Conservation (phyloP, 2,113 vertebrate genomes). For the Odocoileus virginianus region DNA sequence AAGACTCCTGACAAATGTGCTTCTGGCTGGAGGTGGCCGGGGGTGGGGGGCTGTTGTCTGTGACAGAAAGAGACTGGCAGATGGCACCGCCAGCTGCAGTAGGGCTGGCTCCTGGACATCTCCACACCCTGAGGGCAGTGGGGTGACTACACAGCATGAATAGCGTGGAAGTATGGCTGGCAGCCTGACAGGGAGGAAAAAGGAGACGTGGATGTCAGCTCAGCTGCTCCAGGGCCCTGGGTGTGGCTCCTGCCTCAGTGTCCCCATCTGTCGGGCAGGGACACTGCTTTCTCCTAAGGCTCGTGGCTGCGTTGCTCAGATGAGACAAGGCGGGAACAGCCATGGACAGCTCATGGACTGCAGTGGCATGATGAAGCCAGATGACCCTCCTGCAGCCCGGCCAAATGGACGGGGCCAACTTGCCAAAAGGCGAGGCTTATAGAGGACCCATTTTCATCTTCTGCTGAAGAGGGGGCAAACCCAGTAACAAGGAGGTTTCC, state of each 20-base stretch:
- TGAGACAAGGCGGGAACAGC: background rate
- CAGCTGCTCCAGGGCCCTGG: accelerated
- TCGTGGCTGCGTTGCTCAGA: background rate
- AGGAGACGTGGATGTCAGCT: background rate
- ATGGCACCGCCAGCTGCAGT: background rate
- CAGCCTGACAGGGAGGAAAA: background rate
- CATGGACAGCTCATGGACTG: background rate
- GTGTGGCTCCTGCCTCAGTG: background rate
- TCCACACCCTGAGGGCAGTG: background rate
- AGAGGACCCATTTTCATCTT: background rate
- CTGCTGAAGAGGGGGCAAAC: background rate
- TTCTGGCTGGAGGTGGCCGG: background rate
- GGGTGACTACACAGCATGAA: accelerated
- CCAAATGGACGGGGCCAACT: background rate
- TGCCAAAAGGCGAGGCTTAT: background rate
- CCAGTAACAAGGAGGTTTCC: background rate
- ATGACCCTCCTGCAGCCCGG: accelerated
- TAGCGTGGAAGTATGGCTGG: background rate
- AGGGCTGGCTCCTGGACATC: background rate
- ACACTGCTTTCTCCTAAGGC: background rate
- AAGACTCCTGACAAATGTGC: background rate
- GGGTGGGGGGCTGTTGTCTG: background rate
- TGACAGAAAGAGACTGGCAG: background rate
- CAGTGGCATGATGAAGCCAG: background rate
- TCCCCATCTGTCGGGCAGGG: background rate